Evolutionary conservation across 2,797 vertebrate genomes (phyloP), one percentile per base, ranked within the genome.

Genomic region (Nannoperca obscura): DNA sequence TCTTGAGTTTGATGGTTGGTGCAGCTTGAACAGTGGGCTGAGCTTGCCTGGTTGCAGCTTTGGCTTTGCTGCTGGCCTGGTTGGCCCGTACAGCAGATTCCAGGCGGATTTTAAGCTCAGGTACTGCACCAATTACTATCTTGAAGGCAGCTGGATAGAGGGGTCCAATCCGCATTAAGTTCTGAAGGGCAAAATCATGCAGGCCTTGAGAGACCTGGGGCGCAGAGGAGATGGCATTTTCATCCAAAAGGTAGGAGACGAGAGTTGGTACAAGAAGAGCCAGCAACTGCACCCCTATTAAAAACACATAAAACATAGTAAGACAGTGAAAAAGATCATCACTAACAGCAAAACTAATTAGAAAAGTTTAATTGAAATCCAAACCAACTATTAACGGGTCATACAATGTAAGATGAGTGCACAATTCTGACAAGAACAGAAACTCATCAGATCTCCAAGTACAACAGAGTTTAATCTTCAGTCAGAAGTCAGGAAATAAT

Each of bases 1-100:
- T 99, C 92, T 99, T 99, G 71, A 99, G 96, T 96, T 98, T 99
- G 93, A 99, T 99, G 84, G 97, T 99, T 20, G 98, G 98, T n/a
- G 96, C 94, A 58, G 97, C 96, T 88, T 97, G 97, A 53, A 96
- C 94, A 13, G 96, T 79, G 14, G 98, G 97, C 92, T 96, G 95
- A 63, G 97, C 94, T 92, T 95, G 97, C 79, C 97, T 94, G 81
- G 96, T 95, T 32, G 96, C 96, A 46, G 96, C 96, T 93, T 97
- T 98, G 80, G 98, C 97, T 94, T 96, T 97, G 86, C 80, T 96
- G 96, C 96, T 98, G 40, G 97, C 98, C 91, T 99, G 98, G 86
- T 96, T 97, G 81, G 97, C 97, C 81, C 96, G 92, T 81, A 99
- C 95, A 69, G 98, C 98, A 36, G 96, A 96, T 95, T 99, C 98